Evolutionary conservation across 2,888 invertebrate species (phyloP).

Genomic region (Eueremaeus valkanovi): DNA sequence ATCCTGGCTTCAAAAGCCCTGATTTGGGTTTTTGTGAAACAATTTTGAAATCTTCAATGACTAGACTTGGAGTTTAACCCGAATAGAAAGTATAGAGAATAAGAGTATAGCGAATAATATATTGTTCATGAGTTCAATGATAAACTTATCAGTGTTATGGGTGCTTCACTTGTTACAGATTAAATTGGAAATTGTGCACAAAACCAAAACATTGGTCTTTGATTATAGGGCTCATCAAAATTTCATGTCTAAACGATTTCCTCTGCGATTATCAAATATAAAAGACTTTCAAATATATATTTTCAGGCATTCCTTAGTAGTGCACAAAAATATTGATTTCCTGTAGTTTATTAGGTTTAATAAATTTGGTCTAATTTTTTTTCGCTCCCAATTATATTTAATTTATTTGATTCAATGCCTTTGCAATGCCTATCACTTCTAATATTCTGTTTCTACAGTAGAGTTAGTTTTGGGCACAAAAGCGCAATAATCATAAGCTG

Average conservation of each 20-base stretch:
- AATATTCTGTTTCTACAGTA: neutral
- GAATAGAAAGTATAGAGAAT: too few species aligned
- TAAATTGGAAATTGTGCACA: neutral
- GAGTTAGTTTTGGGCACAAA: neutral
- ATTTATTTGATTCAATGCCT: too few species aligned
- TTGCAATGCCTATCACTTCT: neutral
- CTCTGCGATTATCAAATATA: neutral
- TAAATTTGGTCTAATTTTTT: neutral
- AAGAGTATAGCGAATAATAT: neutral
- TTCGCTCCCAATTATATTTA: neutral
- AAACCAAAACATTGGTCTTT: constrained; percentile 3
- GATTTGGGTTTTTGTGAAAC: too few species aligned
- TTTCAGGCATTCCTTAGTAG: neutral
- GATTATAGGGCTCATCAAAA: neutral
- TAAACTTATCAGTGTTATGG: neutral
- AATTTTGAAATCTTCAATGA: too few species aligned
- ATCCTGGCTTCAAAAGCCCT: too few species aligned
- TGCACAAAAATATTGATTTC: neutral
- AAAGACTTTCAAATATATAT: neutral
- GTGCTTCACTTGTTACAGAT: neutral
- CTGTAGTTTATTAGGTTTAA: too few species aligned
- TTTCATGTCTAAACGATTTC: constrained; percentile 4
- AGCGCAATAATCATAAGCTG: neutral
- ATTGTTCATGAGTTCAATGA: neutral
- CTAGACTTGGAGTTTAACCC: too few species aligned